These are phyloP conservation scores for Tringa solitaria DNA, from an alignment of 2,113 vertebrate genomes.

Conservation along the genomic window DNA sequence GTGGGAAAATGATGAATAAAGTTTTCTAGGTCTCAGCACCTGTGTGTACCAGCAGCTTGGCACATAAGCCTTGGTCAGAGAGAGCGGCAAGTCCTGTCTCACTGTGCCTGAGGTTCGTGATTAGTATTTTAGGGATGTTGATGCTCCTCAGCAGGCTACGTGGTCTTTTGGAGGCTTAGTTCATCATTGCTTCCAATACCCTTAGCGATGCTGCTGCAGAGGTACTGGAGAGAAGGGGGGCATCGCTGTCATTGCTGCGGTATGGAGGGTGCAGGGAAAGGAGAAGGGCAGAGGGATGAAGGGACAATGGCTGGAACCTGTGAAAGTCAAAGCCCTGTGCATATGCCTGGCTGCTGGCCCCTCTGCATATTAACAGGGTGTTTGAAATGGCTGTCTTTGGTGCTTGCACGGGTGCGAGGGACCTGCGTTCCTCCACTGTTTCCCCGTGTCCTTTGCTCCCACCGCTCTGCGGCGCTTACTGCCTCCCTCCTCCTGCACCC, in stretches of 20 bases:
- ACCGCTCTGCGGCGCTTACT: neutral
- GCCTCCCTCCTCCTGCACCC: neutral
- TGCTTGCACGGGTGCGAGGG: fast-evolving
- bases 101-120: neutral
- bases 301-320: neutral
- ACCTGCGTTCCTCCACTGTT: neutral
- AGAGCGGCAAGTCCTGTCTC: neutral
- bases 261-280: neutral
- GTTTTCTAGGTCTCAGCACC: neutral
- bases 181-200: neutral
- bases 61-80: neutral
- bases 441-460: neutral
- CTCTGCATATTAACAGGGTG: neutral
- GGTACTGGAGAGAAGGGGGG: neutral
- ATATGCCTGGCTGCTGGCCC: fast-evolving
- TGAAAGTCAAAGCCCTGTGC: neutral
- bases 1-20: neutral
- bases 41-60: neutral
- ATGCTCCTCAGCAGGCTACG: neutral
- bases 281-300: neutral
- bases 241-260: fast-evolving
- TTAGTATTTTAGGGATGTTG: neutral
- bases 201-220: neutral
- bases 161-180: neutral
- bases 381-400: neutral